Evolutionary conservation across 2,797 vertebrate species (phyloP), one percentile per base, ranked within the genome.

Genomic region (Sebastes nivosus): DNA sequence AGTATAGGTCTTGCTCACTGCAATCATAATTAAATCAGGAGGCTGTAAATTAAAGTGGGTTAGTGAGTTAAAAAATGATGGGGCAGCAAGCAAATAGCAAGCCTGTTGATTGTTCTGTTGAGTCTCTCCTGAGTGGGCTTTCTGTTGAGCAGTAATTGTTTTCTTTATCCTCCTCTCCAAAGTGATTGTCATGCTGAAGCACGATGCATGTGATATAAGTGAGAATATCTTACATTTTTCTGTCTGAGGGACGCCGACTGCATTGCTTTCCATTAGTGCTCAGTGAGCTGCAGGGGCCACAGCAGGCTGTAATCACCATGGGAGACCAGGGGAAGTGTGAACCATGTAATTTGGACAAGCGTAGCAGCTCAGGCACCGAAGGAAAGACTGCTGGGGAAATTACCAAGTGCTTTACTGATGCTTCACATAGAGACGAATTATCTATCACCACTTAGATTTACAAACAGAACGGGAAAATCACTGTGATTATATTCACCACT

Each of bases 261-360:
- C 67, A 74, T 24, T 79, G 67, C 13, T 46, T 79, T 80, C 30
- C 65, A 78, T 80, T 80, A 67, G 69, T 57, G 75, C 66, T 74
- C 59, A 66, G 67, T n/a, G 59, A 84, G 77, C 67, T 2, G 14
- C 42, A 24, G 71, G 75, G 72, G 64, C 69, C 78, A 59, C 54
- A 70, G 58, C 38, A 59, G 70, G 36, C 64, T 71, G 24, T 67
- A 74, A 83, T 87, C 79, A 75, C 84, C 73, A 68, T 11, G 34
- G 65, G 72, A 86, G 67, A 81, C 75, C 57, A 20, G 36, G 55
- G 77, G 55, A 67, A 77, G 75, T 85, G 72, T 50, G 54, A 81
- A 87, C 68, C 52, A 63, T 89, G 82, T 85, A 38, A 89, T 92
- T 42, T 84, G 80, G 66, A 74, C 57, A 70, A 46, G 20, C 42